Evolutionary conservation across 2,113 vertebrate species (phyloP), one percentile per base, ranked within the genome.

Genomic region (Sceloporus tristichus): DNA sequence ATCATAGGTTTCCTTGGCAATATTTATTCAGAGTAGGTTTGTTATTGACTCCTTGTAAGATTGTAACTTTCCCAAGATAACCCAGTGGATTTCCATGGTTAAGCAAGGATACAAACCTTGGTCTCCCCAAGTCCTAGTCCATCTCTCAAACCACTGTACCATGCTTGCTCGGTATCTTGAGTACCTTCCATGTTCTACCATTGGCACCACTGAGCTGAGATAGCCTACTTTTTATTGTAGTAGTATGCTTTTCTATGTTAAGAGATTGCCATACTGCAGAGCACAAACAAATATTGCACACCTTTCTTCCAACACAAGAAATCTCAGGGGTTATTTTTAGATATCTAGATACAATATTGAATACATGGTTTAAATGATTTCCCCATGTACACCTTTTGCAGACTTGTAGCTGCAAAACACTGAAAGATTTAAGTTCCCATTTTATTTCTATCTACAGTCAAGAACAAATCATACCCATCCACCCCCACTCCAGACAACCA

Each of bases 191-290:
- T 29, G 38, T 79, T 86, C 68, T 86, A 18, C 34, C 21, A 76
- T 42, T 85, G n/a, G 76, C n/a, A 56, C 34, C 23, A 19, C 23
- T 79, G 34, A 25, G 8, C 7, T 25, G 29, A 40, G 5, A 23
- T 53, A 77, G 9, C 42, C 38, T 86, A 48, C 40, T 53, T 85
- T 86, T 79, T 75, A 53, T 53, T 85, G 29, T 53, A 77, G 25
- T 65, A 34, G 25, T 70, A 62, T 76, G 84, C 34, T 86, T 42
- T 86, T 79, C 40, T 10, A 14, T 18, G 23, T 25, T 14, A 66
- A 27, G 16, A 42, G 77, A 77, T 68, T 9, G 34, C 8, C 73
- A 84, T 29, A 21, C 59, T 78, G 19, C 9, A 34, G 11, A 56
- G 2, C 48, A 53, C n/a, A 56, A 38, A 54, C 18, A 38, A 70